phyloP scores from a whole-genome alignment of 2,888 invertebrate species.

The Pachliopta kotzebuea region DNA sequence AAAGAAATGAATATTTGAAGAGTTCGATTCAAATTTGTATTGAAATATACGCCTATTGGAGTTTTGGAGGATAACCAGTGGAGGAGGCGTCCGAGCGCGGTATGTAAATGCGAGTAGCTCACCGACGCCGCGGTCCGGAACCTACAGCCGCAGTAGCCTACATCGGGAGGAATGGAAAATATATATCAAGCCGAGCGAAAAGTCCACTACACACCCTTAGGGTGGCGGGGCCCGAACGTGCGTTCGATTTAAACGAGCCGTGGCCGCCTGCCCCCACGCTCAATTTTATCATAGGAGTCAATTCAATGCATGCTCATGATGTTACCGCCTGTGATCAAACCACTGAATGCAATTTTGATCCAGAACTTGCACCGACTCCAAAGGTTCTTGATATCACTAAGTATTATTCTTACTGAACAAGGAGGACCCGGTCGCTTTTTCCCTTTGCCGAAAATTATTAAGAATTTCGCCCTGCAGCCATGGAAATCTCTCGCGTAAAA shows the following conservation, averaged over 20 bases:
- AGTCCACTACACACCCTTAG: slow-evolving; percentile 75
- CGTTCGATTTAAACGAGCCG: slow-evolving; percentile 78
- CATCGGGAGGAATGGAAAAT: slow-evolving; percentile 77
- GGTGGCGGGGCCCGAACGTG: slow-evolving; percentile 71
- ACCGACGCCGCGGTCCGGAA: slow-evolving; percentile 50
- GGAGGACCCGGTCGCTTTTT: not conserved
- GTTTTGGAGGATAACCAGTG: slow-evolving; percentile 36
- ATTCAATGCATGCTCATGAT: slow-evolving; percentile 39
- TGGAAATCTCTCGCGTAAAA: slow-evolving; percentile 64
- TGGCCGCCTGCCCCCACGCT: slow-evolving; percentile 51
- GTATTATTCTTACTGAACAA: not conserved
- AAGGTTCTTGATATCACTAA: not conserved
- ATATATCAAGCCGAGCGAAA: slow-evolving; percentile 78
- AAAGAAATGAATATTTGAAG: not conserved
- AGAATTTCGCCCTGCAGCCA: slow-evolving; percentile 54
- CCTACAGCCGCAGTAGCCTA: slow-evolving; percentile 68
- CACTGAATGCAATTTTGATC: too few species aligned
- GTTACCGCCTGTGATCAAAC: slow-evolving; percentile 9
- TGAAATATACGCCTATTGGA: slow-evolving; percentile 26
- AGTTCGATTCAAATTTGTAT: slow-evolving; percentile 12
- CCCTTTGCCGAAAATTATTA: slow-evolving; percentile 13
- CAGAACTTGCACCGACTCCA: not conserved
- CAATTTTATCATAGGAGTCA: slow-evolving; percentile 47
- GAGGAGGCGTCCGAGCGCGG: slow-evolving; percentile 52
- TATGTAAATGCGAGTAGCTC: slow-evolving; percentile 65